Evolutionary conservation across 2,113 vertebrate genomes (phyloP).

Genomic region (Mastomys coucha): DNA sequence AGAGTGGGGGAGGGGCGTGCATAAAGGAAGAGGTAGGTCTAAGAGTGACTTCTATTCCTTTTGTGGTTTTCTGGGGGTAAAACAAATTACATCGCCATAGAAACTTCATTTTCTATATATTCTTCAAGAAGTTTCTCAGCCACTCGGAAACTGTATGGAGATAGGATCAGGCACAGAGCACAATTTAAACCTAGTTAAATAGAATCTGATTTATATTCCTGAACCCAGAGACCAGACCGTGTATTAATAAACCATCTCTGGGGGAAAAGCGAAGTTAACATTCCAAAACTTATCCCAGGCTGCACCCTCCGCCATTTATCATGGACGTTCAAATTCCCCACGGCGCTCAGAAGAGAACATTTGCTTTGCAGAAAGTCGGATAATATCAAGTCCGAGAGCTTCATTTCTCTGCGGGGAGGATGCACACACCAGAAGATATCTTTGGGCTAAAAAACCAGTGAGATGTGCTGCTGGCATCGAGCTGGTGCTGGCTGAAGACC

Average conservation of each 20-base stretch:
- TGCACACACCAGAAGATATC: neutral
- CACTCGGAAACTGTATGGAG: constrained; percentile 50
- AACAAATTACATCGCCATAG: constrained; percentile 64
- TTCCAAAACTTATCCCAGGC: constrained; percentile 55
- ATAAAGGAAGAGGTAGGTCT: neutral
- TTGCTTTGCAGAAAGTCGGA: neutral
- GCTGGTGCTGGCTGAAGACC: neutral
- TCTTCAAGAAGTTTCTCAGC: constrained; percentile 71
- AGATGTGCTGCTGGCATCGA: rapidly evolving
- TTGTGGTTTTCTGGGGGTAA: constrained; percentile 37
- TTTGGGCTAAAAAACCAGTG: neutral
- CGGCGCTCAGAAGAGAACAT: neutral
- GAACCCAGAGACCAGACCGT: neutral
- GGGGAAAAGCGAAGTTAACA: neutral
- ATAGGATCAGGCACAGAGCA: constrained; percentile 51
- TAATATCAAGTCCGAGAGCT: neutral
- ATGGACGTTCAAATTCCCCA: constrained; percentile 56
- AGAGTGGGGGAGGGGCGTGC: neutral
- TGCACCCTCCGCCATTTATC: constrained; percentile 7
- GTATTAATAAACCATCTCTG: constrained; percentile 56
- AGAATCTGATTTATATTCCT: constrained; percentile 56
- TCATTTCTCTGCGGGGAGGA: constrained; percentile 16
- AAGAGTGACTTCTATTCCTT: neutral
- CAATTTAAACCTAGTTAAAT: constrained; percentile 56
- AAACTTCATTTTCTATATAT: constrained; percentile 67